These are phyloP conservation scores for Carassius gibelio DNA, from an alignment of 2,113 vertebrate species.

Conservation along the genomic window DNA sequence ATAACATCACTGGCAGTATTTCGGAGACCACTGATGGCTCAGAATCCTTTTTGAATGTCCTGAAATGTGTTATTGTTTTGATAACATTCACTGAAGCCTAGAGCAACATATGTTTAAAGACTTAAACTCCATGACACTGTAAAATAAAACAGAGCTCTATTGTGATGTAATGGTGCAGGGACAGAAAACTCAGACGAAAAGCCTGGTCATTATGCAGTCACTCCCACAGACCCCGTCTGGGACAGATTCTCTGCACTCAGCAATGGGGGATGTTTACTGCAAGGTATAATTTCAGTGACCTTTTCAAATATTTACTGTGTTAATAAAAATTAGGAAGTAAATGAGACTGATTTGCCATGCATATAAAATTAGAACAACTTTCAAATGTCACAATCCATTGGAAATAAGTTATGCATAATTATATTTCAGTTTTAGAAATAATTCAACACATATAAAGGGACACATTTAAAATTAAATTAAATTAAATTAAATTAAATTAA, in stretches of 20 bases:
- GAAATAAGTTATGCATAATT: not conserved
- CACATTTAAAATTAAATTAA: not conserved
- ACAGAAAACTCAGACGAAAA: not conserved
- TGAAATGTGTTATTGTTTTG: not conserved
- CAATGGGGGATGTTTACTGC: not conserved
- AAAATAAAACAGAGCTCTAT: slow-evolving; percentile 16
- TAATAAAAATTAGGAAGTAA: not conserved
- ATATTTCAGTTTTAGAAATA: not conserved
- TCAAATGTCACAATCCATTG: not conserved
- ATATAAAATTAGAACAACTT: not conserved
- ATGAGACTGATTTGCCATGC: not conserved
- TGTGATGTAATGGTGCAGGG: not conserved
- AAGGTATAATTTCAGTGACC: not conserved
- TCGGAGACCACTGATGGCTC: not conserved
- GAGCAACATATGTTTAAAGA: slow-evolving; percentile 14
- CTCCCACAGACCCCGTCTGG: slow-evolving; percentile 4
- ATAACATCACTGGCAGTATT: slow-evolving; percentile 1
- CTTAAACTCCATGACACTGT: not conserved
- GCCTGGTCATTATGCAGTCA: slow-evolving; percentile 3
- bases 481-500: no score
- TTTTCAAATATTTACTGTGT: not conserved
- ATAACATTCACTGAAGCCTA: not conserved
- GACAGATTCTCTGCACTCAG: not conserved
- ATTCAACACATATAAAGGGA: no score
- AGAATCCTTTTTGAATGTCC: not conserved